Base-by-base conservation (phyloP, 2,888 invertebrate species). In the Drosophila atroscutellata region DNA sequence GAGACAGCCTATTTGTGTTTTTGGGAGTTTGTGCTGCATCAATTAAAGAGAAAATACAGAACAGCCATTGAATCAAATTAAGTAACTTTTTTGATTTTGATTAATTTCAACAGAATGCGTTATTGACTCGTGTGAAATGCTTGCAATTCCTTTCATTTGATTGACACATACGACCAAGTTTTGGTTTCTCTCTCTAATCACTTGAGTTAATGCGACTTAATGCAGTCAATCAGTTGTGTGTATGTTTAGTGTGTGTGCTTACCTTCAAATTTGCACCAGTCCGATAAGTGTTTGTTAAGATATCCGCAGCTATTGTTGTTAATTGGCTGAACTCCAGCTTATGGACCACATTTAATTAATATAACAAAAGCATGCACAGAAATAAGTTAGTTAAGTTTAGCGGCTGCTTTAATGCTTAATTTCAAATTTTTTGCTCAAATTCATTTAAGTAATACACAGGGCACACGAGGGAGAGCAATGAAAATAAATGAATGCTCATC, bases 401-500 rank as follows among this genome's bases (percentile, higher is more conserved):
- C 69, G 68, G 56, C 59, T 76, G 66, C 61, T 65, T 13, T 24
- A 54, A 45, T 30, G 37, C 50, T 60, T 49, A 61, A 55, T 59
- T 59, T 72, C 37, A 77, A 75, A 68, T 64, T 75, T 34, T 30
- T 55, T 72, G 54, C 56, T 62, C 68, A 26, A 76, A 76, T 79
- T 84, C 74, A 72, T 75, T 74, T 81, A 71, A 76, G 69, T 74
- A 72, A 62, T 54, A 66, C 39, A 42, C 39, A 65, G 50, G 61
- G 36, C 56, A 18, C 36, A 54, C 37, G 32, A 39, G 15, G 7
- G 59, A 47, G 60, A 63, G 83, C 84, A 88, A 87, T 89, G 86
- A 83, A 89, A 89, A 90, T 86, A 90, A 90, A 86, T 88, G 86
- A 80, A 77, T 63, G 61, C 75, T 71, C 89, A 88, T 86, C 89